A percentile compares a stretch with the other conserved stretches of the same genome.
Conservation (phyloP, 2,113 vertebrate genomes). For the Gallinago undulata region DNA sequence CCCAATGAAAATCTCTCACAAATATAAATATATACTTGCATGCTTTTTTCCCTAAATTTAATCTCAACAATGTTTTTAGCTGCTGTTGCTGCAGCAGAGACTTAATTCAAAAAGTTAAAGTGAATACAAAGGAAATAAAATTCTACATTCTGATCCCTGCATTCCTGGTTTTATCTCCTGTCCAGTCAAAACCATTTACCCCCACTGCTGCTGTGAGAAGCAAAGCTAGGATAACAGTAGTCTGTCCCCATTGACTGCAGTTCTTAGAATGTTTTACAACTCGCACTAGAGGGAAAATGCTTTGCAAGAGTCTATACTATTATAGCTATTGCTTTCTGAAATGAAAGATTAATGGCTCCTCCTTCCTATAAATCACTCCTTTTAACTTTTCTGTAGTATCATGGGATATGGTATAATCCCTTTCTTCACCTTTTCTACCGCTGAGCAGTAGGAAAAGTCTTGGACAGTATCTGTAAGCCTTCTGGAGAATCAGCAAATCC, state of each 20-base stretch:
- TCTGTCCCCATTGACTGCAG: not conserved
- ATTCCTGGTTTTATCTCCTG: not conserved
- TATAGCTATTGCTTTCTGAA: not conserved
- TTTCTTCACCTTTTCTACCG: not conserved
- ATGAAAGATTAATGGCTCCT: not conserved
- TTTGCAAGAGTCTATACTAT: not conserved
- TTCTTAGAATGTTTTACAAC: not conserved
- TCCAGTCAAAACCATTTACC: not conserved
- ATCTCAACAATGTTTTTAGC: not conserved
- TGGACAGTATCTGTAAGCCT: not conserved
- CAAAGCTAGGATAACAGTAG: not conserved
- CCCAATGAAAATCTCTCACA: not conserved
- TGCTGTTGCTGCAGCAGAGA: not conserved
- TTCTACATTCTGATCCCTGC: not conserved
- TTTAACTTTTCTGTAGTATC: not conserved
- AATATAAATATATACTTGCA: not conserved
- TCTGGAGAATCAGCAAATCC: not conserved
- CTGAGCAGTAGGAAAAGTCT: not conserved
- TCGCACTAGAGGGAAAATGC: not conserved
- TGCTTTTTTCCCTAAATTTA: not conserved
- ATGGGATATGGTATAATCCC: not conserved
- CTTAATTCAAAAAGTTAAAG: not conserved
- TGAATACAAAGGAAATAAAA: not conserved
- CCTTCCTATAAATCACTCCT: not conserved
- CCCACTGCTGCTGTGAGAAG: not conserved